phyloP scores from a whole-genome alignment of 2,888 invertebrate species.

The Euzetes globulus region DNA sequence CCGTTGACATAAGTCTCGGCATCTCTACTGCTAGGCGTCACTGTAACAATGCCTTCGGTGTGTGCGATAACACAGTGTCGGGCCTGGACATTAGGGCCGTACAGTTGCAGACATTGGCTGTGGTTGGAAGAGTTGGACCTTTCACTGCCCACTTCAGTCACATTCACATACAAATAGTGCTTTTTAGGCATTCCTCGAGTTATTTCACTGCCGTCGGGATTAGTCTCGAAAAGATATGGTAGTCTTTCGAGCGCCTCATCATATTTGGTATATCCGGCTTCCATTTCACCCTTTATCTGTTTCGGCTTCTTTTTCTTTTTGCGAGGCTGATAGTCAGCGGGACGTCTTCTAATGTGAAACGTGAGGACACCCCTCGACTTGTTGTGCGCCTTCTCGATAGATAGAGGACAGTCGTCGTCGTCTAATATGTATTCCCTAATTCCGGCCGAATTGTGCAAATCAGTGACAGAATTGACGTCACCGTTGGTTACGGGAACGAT shows the following conservation, averaged over 20 bases:
- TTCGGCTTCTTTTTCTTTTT: conserved; percentile 70
- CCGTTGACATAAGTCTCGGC: conserved; percentile 92
- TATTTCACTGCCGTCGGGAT: conserved; percentile 59
- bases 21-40: conserved; percentile 86
- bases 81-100: conserved; percentile 84
- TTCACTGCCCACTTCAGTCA: conserved; percentile 68
- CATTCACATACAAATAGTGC: conserved; percentile 56
- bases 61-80: conserved; percentile 90
- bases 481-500: conserved; percentile 38
- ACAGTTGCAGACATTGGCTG: conserved; percentile 48
- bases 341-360: conserved; percentile 90
- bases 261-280: conserved; percentile 34
- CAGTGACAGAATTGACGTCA: neutral
- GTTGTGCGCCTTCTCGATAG: conserved; percentile 54
- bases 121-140: conserved; percentile 46
- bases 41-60: conserved; percentile 79
- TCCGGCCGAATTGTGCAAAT: conserved; percentile 4
- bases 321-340: conserved; percentile 79
- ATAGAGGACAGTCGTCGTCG: conserved; percentile 94
- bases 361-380: conserved; percentile 79
- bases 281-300: conserved; percentile 38
- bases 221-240: conserved; percentile 69
- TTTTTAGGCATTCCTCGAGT: conserved; percentile 49
- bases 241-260: conserved; percentile 45
- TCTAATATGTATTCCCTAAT: conserved; percentile 75